These are phyloP conservation scores for Caenorhabditis drosophilae DNA, from an alignment of 2,888 invertebrate species.

Conservation along the genomic window DNA sequence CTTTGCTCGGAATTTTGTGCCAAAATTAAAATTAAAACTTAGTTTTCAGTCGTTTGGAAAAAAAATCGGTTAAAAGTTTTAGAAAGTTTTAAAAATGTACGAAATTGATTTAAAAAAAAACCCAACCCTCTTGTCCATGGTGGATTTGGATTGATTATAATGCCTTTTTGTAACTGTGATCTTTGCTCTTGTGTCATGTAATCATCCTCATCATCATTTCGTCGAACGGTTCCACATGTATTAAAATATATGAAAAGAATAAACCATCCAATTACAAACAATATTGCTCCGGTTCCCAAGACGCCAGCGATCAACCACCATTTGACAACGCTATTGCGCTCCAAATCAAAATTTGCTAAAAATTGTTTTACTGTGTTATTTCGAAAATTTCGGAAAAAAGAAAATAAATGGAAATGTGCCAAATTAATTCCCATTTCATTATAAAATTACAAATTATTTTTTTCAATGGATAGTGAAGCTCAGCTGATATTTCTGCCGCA, in stretches of 20 bases:
- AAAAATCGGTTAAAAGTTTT: no score
- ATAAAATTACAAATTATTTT: constrained; percentile 22
- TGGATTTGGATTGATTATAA: constrained; percentile 4
- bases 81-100: no score
- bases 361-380: constrained; percentile 4
- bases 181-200: constrained; percentile 9
- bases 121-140: constrained; percentile 11
- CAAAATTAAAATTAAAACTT: no score
- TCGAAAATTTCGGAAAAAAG: background rate
- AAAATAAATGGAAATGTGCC: background rate
- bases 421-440: background rate
- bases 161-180: background rate
- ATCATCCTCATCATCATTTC: constrained; percentile 1
- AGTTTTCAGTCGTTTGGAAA: no score
- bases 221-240: constrained; percentile 20
- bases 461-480: constrained; percentile 25
- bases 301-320: constrained; percentile 25
- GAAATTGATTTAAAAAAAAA: constrained; percentile 6
- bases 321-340: constrained; percentile 17
- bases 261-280: constrained; percentile 42
- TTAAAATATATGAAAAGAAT: constrained; percentile 41
- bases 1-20: no score
- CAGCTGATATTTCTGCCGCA: constrained; percentile 35
- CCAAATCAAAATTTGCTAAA: constrained; percentile 32
- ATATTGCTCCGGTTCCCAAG: constrained; percentile 20